Conservation (phyloP, 2,888 invertebrate species). For the Caenorhabditis japonica region DNA sequence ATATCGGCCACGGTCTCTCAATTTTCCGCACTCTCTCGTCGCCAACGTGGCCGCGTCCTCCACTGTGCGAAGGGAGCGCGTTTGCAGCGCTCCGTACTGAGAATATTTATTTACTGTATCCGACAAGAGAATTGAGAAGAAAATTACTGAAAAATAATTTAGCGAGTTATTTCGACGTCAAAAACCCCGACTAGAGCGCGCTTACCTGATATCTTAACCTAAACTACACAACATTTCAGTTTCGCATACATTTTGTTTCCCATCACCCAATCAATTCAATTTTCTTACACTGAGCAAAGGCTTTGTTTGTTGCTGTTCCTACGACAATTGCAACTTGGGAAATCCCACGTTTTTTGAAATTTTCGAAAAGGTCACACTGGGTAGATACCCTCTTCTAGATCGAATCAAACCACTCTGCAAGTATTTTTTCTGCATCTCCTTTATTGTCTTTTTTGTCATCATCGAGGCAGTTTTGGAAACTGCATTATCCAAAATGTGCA, state of each 20-base stretch:
- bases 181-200: too few species aligned
- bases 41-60: too few species aligned
- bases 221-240: slow-evolving; percentile 11
- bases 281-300: slow-evolving; percentile 8
- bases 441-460: not conserved
- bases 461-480: slow-evolving; percentile 7
- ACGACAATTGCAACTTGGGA: slow-evolving; percentile 16
- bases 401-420: slow-evolving; percentile 8
- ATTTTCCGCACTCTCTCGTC: too few species aligned
- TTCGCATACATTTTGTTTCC: slow-evolving; percentile 21
- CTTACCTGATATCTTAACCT: too few species aligned
- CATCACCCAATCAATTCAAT: slow-evolving; percentile 12
- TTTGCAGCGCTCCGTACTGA: too few species aligned
- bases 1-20: too few species aligned
- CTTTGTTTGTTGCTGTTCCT: slow-evolving; percentile 28
- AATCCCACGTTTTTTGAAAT: slow-evolving; percentile 22
- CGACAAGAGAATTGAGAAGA: too few species aligned
- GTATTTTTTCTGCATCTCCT: slow-evolving; percentile 10
- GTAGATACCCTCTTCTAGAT: not conserved
- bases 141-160: too few species aligned
- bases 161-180: too few species aligned
- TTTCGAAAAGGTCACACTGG: slow-evolving; percentile 7
- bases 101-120: too few species aligned
- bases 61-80: too few species aligned
- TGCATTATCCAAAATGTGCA: not conserved